Evolutionary conservation across 2,888 invertebrate genomes (phyloP).

Genomic region (Mactromeris polynyma): DNA sequence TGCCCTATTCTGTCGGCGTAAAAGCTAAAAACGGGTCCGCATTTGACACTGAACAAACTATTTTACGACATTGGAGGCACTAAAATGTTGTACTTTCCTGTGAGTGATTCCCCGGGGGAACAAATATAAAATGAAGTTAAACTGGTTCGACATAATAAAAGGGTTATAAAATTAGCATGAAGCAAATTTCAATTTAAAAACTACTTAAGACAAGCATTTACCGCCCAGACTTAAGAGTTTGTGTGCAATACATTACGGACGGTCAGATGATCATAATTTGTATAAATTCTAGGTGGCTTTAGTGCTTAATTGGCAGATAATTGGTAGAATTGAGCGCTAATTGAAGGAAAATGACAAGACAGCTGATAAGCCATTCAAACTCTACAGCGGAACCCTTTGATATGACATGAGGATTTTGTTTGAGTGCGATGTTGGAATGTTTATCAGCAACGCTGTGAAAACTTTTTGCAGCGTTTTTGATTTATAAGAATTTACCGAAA

Average conservation of each 20-base stretch:
- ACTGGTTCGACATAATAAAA: constrained; percentile 59
- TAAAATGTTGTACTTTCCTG: constrained; percentile 33
- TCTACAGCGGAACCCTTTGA: constrained; percentile 35
- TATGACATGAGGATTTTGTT: constrained; percentile 19
- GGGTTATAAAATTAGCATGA: constrained; percentile 61
- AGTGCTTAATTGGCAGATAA: constrained; percentile 50
- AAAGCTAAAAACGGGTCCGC: constrained; percentile 26
- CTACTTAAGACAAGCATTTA: constrained; percentile 51
- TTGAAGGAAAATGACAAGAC: constrained; percentile 58
- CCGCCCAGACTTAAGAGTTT: constrained; percentile 55
- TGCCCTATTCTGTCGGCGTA: neutral
- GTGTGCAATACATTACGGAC: constrained; percentile 36
- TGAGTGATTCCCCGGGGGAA: constrained; percentile 26
- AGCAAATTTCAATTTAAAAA: constrained; percentile 67
- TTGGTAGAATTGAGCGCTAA: constrained; percentile 51
- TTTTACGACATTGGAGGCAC: constrained; percentile 24
- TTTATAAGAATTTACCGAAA: constrained; percentile 20
- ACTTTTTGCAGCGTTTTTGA: constrained; percentile 22
- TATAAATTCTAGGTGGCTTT: constrained; percentile 34
- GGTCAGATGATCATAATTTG: constrained; percentile 51
- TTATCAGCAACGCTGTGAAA: constrained; percentile 16
- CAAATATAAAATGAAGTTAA: constrained; percentile 59
- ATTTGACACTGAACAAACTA: constrained; percentile 36
- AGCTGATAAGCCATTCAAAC: constrained; percentile 55
- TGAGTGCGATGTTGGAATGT: constrained; percentile 22